These are phyloP conservation scores for Herminia tarsipennalis DNA, from an alignment of 2,888 invertebrate genomes.

Conservation along the genomic window DNA sequence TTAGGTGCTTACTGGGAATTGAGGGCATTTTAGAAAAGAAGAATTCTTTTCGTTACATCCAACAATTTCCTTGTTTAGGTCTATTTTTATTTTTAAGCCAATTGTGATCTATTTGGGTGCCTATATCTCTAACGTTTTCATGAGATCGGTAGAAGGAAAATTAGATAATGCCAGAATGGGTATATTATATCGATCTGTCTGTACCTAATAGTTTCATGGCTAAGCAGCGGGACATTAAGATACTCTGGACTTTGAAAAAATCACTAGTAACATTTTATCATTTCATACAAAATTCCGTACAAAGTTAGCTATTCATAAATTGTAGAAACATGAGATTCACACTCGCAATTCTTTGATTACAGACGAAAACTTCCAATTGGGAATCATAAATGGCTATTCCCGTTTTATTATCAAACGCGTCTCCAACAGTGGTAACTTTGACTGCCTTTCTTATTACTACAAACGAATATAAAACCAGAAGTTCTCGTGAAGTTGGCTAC, in stretches of 20 bases:
- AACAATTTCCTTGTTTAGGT: constrained; percentile 44
- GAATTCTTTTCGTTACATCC: constrained; percentile 39
- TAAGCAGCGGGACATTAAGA: no score
- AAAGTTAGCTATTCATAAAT: no score
- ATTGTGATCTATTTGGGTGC: constrained; percentile 23
- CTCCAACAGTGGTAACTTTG: constrained; percentile 28
- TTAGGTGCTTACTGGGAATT: constrained; percentile 70
- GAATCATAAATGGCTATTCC: constrained; percentile 28
- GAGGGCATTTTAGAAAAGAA: constrained; percentile 46
- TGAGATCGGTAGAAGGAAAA: background rate
- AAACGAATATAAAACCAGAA: constrained; percentile 45
- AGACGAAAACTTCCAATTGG: no score
- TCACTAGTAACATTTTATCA: no score
- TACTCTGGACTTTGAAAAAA: no score
- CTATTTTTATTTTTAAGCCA: constrained; percentile 37
- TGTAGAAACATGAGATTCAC: no score
- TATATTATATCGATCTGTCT: no score
- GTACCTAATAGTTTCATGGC: no score
- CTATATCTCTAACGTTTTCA: constrained; percentile 3
- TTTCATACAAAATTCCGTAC: no score
- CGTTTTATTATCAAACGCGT: constrained; percentile 33
- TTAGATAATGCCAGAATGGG: no score
- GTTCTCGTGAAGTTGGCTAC: constrained; percentile 48
- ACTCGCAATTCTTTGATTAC: no score
- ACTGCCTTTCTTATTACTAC: constrained; percentile 42